Base-by-base conservation (phyloP, 2,888 invertebrate species). In the Drosophila antonietae region DNA sequence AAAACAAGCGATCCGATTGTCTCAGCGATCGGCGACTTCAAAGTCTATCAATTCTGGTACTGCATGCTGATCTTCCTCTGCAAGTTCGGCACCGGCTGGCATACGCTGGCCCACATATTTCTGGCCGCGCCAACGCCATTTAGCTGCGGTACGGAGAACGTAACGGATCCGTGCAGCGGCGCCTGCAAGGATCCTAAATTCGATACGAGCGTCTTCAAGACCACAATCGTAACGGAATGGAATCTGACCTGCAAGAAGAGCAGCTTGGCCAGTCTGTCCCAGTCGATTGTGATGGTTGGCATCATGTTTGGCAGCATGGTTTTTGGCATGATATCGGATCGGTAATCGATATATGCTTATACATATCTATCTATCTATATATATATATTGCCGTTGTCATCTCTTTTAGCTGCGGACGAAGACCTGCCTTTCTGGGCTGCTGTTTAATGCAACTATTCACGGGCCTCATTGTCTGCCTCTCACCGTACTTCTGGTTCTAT, bases 1-100 rank as follows among this genome's bases (percentile, higher is more conserved):
- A 79, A 88, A 57, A 79, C 77, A 0, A 44, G 3, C 0, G 96
- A 96, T 89, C 94, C 95, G 1, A 93, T 96, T 20, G 95, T 96
- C 43, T 94, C 94, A 80, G 94, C 95, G 5, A 95, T 96, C 76
- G 96, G 96, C 0, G 94, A 95, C 37, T 94, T 96, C 65, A 96
- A 96, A 7, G 94, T 94, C 87, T 97, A 96, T 96, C 96, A 97
- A 89, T 93, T 96, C 73, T 94, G 95, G 93, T 94, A 96, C 58
- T 96, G 96, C 78, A 92, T 95, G 55, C 94, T 95, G 0, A 94
- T 96, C 44, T 95, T 96, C 75, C 93, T 96, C 12, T 94, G 95
- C 61, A 96, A 96, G 92, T 96, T 96, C 88, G 96, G 96, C 0
- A 95, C 96, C 0, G 96, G 96, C 0, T 97, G 96, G 96, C 96